Evolutionary conservation across 2,113 vertebrate species (phyloP).

Genomic region (Ranitomeya variabilis): DNA sequence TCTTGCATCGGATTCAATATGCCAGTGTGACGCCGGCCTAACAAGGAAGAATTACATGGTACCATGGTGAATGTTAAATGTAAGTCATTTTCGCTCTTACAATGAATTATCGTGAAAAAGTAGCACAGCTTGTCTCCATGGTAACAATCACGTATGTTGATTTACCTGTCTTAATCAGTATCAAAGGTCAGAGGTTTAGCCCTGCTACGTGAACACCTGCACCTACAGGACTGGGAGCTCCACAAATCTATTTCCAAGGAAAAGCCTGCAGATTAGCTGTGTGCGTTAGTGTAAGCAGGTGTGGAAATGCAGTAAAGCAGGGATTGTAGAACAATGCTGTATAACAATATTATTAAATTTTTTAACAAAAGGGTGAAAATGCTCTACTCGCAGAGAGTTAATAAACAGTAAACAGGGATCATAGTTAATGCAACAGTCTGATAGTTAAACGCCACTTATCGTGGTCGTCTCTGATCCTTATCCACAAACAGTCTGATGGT

Average conservation of each 20-base stretch:
- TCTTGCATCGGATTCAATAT: no score
- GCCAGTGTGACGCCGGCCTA: no score
- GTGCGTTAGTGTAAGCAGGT: background rate
- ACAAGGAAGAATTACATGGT: background rate
- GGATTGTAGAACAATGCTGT: no score
- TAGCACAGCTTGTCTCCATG: background rate
- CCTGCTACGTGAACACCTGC: conserved; percentile 20
- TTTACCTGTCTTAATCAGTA: background rate
- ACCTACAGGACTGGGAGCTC: background rate
- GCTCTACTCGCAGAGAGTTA: no score
- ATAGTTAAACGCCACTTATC: no score
- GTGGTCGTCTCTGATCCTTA: no score
- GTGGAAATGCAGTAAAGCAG: no score
- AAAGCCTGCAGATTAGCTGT: background rate
- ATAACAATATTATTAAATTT: no score
- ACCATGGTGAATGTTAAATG: background rate
- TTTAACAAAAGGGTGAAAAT: no score
- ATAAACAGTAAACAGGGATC: no score
- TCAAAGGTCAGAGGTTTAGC: conserved; percentile 1
- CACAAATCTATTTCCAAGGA: background rate
- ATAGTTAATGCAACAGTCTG: no score
- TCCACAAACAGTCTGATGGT: no score
- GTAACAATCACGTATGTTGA: conserved; percentile 7
- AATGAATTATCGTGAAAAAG: background rate
- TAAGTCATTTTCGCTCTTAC: background rate